Evolutionary conservation across 2,888 invertebrate genomes (phyloP).

Genomic region (Hydropsyche betteni): DNA sequence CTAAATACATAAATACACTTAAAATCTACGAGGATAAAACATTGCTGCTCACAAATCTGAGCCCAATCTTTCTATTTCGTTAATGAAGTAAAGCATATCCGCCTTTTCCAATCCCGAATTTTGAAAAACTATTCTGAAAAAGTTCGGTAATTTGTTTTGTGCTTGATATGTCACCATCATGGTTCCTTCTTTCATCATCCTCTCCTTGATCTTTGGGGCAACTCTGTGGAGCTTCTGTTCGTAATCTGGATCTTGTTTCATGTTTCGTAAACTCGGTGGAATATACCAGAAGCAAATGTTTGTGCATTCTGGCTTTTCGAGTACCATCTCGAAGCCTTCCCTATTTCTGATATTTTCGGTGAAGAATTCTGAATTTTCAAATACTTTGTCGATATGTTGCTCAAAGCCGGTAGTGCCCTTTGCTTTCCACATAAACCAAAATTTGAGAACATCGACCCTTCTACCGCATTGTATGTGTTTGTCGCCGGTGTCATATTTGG

Average conservation of each 20-base stretch:
- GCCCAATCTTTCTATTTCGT: conserved; percentile 88
- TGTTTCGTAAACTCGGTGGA: conserved; percentile 75
- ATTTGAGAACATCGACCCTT: conserved; percentile 93
- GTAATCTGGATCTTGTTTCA: conserved; percentile 66
- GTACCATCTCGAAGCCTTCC: conserved; percentile 77
- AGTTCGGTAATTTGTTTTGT: conserved; percentile 84
- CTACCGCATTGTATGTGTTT: conserved; percentile 97
- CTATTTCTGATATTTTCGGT: conserved; percentile 71
- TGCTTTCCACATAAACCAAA: conserved; percentile 99
- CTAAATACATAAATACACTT: conserved; percentile 22
- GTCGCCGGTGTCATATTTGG: conserved; percentile 83
- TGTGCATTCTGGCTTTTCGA: conserved; percentile 87
- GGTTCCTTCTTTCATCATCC: conserved; percentile 93
- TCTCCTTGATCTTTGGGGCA: conserved; percentile 92
- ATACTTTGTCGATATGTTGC: conserved; percentile 79
- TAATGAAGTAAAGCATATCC: conserved; percentile 88
- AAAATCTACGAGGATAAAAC: neutral
- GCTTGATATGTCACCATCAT: conserved; percentile 98
- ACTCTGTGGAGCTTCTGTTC: conserved; percentile 77
- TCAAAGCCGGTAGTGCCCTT: conserved; percentile 84
- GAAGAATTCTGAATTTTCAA: conserved; percentile 79
- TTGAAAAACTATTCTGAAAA: conserved; percentile 94
- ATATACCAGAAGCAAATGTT: conserved; percentile 98
- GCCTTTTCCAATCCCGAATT: conserved; percentile 84
- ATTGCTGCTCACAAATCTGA: conserved; percentile 66